Evolutionary conservation across 2,113 vertebrate genomes (phyloP).

Genomic region (Neogobius melanostomus): DNA sequence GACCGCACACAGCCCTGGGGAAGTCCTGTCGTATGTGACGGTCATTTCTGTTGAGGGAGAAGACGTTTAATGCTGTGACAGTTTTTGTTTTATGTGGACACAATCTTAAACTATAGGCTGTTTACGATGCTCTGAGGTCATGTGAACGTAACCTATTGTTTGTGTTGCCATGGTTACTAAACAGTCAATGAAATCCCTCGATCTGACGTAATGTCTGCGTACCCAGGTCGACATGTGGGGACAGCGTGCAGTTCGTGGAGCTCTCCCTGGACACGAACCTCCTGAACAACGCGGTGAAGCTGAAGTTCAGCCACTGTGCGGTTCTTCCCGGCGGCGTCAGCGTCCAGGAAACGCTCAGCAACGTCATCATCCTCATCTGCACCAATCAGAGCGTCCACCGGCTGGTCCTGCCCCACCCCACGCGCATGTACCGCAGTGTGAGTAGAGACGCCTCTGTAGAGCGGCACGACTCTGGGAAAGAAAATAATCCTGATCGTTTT

Average conservation of each 20-base stretch:
- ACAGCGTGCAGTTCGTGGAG: constrained; percentile 86
- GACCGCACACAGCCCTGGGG: too few relatives aligned
- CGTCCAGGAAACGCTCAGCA: constrained; percentile 85
- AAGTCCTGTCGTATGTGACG: too few relatives aligned
- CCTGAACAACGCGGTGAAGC: constrained; percentile 82
- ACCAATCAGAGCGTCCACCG: constrained; percentile 90
- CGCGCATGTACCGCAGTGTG: constrained; percentile 88
- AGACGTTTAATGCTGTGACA: too few relatives aligned
- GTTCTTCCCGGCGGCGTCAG: constrained; percentile 86
- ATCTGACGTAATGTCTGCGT: background rate
- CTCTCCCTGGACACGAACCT: constrained; percentile 89
- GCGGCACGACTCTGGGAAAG: too few relatives aligned
- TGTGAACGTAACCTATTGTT: too few relatives aligned
- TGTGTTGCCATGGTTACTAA: too few relatives aligned
- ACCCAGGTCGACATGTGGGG: constrained; percentile 83
- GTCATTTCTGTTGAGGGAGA: too few relatives aligned
- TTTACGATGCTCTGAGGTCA: too few relatives aligned
- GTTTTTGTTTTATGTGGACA: too few relatives aligned
- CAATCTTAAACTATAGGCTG: too few relatives aligned
- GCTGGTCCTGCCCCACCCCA: constrained; percentile 87
- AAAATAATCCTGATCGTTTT: background rate
- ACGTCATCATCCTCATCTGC: constrained; percentile 82
- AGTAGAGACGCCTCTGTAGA: constrained; percentile 52
- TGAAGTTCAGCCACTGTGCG: constrained; percentile 82
- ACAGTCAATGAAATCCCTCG: too few relatives aligned